Percentiles rank a stretch among this genome's conserved stretches.
phyloP scores from a whole-genome alignment of 35 echinoderm and acorn worm genomes.

The Ophiothrix spiculata region DNA sequence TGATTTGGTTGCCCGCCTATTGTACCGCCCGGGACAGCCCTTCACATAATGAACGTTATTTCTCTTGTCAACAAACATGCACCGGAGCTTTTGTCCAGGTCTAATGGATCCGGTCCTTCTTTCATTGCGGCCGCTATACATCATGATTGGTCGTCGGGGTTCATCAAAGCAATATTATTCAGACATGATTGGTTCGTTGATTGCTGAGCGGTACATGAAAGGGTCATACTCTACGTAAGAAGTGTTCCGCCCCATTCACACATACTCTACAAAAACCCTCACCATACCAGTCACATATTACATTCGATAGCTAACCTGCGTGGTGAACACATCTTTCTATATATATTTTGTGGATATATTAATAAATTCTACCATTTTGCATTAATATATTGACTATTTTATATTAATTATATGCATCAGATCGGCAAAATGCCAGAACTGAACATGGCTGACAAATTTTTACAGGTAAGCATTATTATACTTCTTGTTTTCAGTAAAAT shows the following conservation, averaged over 20 bases:
- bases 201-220: slow-evolving; percentile 61
- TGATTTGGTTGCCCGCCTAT: slow-evolving; percentile 70
- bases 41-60: slow-evolving; percentile 74
- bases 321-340: not conserved
- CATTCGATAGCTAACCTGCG: slow-evolving; percentile 2
- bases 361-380: not conserved
- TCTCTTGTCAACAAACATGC: slow-evolving; percentile 66
- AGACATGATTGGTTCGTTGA: slow-evolving; percentile 51
- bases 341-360: not conserved
- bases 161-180: slow-evolving; percentile 40
- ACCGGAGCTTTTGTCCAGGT: slow-evolving; percentile 51
- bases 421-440: slow-evolving; percentile 32
- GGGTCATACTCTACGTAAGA: slow-evolving; percentile 25
- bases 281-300: slow-evolving; percentile 9
- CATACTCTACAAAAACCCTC: slow-evolving; percentile 37
- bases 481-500: too few species aligned
- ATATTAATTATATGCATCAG: not conserved
- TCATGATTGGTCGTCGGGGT: slow-evolving; percentile 44
- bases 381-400: not conserved
- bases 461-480: slow-evolving; percentile 21
- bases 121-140: slow-evolving; percentile 50
- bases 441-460: slow-evolving; percentile 6
- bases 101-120: slow-evolving; percentile 60
- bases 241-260: slow-evolving; percentile 46
- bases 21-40: slow-evolving; percentile 61